Evolutionary conservation across 2,113 vertebrate species (phyloP).

Genomic region (Microtus pennsylvanicus): DNA sequence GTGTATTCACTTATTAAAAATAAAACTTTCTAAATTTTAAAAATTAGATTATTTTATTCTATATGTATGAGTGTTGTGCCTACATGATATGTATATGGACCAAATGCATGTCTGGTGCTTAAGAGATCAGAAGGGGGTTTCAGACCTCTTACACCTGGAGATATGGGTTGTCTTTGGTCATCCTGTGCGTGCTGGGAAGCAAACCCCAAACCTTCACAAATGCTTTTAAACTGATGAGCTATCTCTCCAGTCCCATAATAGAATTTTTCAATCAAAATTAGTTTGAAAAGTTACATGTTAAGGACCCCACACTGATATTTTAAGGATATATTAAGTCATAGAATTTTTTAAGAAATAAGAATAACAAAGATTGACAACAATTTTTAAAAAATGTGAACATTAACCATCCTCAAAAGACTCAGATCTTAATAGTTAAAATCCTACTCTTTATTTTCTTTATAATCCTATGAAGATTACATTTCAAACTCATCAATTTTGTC

Average conservation of each 20-base stretch:
- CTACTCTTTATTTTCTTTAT: slow-evolving; percentile 74
- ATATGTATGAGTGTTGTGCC: neutral
- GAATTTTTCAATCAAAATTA: neutral
- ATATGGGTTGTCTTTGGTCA: neutral
- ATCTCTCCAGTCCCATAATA: neutral
- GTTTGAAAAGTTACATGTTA: slow-evolving; percentile 1
- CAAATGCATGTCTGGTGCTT: neutral
- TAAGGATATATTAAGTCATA: neutral
- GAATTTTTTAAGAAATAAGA: neutral
- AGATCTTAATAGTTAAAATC: slow-evolving; percentile 36
- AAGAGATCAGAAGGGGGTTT: too few relatives aligned
- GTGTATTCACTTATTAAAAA: slow-evolving; percentile 36
- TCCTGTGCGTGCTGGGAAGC: neutral
- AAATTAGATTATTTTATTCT: neutral
- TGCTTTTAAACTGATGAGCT: neutral
- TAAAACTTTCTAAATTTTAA: slow-evolving; percentile 31
- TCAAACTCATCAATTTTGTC: slow-evolving; percentile 80
- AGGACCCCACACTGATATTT: neutral
- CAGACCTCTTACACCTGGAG: neutral
- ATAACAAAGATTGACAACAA: neutral
- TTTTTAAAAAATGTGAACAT: neutral
- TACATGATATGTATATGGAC: neutral
- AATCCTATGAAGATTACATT: slow-evolving; percentile 81
- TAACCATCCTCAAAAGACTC: slow-evolving; percentile 37
- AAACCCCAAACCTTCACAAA: neutral